phyloP scores from a whole-genome alignment of 2,888 invertebrate genomes.

The Nasonia oneida region DNA sequence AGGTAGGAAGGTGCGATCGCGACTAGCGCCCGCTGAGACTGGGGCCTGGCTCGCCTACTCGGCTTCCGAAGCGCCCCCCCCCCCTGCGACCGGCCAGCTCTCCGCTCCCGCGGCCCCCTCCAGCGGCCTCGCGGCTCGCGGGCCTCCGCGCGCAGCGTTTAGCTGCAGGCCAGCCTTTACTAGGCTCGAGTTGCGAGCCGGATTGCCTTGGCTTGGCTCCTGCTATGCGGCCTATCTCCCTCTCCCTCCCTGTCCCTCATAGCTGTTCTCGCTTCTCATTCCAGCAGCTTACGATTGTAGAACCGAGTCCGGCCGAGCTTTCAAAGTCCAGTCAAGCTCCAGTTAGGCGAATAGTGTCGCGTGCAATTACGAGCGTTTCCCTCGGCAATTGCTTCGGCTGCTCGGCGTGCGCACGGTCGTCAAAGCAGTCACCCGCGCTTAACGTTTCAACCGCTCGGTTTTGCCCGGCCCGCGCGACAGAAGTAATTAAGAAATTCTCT shows the following conservation, averaged over 20 bases:
- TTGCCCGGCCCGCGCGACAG: no score
- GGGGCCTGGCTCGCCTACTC: constrained; percentile 64
- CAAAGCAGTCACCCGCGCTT: no score
- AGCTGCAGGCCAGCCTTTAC: constrained; percentile 14
- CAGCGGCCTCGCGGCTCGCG: not conserved
- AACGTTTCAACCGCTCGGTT: no score
- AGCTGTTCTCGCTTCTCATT: not conserved
- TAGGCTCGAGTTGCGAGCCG: not conserved
- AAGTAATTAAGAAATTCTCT: no score
- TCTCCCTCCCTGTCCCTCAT: not conserved
- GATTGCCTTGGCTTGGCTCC: constrained; percentile 8
- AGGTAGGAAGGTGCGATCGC: constrained; percentile 75
- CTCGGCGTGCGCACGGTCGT: no score
- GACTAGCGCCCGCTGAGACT: constrained; percentile 69
- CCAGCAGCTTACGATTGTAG: not conserved
- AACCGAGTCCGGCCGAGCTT: constrained; percentile 33
- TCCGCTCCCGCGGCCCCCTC: not conserved
- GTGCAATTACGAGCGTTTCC: no score
- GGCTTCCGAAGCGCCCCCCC: constrained; percentile 66
- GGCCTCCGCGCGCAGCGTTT: not conserved
- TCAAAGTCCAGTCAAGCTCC: constrained; percentile 23
- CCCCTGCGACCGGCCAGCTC: not conserved
- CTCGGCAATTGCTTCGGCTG: no score
- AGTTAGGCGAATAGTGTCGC: no score
- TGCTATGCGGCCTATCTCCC: not conserved